Evolutionary conservation across 1,140 invertebrate species (phyloP).

Genomic region (Eumaeus atala): DNA sequence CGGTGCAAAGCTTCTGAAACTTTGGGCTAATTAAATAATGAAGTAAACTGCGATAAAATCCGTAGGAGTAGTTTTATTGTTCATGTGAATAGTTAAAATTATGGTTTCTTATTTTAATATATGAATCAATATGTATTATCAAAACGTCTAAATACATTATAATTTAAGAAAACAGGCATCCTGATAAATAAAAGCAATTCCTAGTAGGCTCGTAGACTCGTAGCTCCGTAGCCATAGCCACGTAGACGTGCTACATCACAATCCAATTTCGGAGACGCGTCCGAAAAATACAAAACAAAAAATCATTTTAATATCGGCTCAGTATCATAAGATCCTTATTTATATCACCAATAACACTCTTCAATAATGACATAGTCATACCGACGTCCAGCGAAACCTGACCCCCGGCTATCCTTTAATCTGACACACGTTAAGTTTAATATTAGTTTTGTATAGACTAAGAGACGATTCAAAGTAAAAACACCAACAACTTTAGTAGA

Average conservation of each 20-base stretch:
- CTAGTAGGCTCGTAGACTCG: conserved; percentile 15
- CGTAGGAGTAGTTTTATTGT: no score
- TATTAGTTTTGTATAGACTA: conserved; percentile 14
- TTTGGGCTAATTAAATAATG: no score
- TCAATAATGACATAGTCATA: conserved; percentile 55
- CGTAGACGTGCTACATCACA: conserved; percentile 45
- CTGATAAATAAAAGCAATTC: no score
- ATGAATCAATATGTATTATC: no score
- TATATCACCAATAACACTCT: conserved; percentile 61
- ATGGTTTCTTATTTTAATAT: no score
- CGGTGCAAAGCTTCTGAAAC: no score
- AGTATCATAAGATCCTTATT: conserved; percentile 54
- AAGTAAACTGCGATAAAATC: no score
- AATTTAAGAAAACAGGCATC: no score
- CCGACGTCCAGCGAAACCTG: conserved; percentile 31
- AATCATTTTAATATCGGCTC: conserved; percentile 52
- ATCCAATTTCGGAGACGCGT: conserved; percentile 34
- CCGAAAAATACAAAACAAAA: conserved; percentile 42
- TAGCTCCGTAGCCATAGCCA: conserved; percentile 31
- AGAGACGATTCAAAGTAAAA: not conserved
- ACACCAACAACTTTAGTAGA: not conserved
- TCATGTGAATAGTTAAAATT: no score
- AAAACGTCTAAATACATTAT: no score
- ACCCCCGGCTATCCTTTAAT: conserved; percentile 19
- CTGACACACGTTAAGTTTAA: conserved; percentile 11